These are phyloP conservation scores for Cephus pulcher DNA, from an alignment of 2,888 invertebrate genomes.

Conservation along the genomic window DNA sequence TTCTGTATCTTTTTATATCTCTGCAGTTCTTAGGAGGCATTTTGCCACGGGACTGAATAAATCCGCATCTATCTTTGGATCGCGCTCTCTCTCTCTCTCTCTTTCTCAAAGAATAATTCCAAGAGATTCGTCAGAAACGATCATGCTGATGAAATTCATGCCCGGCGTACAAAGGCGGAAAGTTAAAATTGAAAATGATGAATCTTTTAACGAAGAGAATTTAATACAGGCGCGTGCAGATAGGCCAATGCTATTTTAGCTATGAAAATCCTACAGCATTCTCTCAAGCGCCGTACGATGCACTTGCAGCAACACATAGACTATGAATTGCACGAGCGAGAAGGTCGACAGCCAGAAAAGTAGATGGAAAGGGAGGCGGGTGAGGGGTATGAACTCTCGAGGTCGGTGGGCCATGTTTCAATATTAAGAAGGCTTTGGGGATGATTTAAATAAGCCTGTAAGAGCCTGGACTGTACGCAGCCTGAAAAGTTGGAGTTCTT, in stretches of 20 bases:
- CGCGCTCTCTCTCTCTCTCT: not conserved
- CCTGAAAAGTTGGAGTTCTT: conserved; percentile 46
- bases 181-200: no score
- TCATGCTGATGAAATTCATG: not conserved
- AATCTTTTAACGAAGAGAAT: no score
- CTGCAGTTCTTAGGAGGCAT: no score
- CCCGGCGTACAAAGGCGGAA: not conserved
- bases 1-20: no score
- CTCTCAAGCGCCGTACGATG: no score
- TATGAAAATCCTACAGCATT: no score
- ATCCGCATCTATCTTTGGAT: no score
- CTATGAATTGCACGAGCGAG: not conserved
- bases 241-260: no score
- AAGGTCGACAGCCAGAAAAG: not conserved
- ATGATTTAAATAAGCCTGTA: conserved; percentile 55
- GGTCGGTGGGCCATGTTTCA: conserved; percentile 38
- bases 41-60: no score
- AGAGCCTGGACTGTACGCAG: conserved; percentile 31
- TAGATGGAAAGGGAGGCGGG: not conserved
- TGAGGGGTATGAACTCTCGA: not conserved
- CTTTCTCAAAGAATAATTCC: not conserved
- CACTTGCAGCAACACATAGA: not conserved
- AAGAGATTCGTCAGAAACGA: not conserved
- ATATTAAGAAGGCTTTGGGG: conserved; percentile 54
- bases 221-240: no score